These are phyloP conservation scores for Hirtodrosophila duncani DNA, from an alignment of 2,888 invertebrate genomes.

Conservation along the genomic window DNA sequence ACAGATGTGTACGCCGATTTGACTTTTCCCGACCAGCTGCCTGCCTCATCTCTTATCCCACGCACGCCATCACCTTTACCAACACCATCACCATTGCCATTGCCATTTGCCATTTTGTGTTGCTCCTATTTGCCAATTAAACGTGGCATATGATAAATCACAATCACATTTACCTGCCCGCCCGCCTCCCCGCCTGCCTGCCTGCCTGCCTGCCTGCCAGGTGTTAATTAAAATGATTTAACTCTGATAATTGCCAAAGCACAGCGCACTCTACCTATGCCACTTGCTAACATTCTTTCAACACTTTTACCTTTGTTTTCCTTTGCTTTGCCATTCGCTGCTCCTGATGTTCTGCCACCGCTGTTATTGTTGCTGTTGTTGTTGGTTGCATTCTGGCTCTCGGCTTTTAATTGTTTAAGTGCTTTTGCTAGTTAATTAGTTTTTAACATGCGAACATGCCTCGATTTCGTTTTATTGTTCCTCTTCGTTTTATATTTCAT, in stretches of 20 bases:
- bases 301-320: conserved; percentile 7
- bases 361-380: neutral
- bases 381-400: no score
- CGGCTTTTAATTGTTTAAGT: conserved; percentile 68
- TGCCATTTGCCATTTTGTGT: neutral
- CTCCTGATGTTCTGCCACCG: conserved; percentile 20
- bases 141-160: conserved; percentile 8
- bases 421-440: conserved; percentile 69
- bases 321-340: conserved; percentile 23
- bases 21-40: no score
- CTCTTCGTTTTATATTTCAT: conserved; percentile 19
- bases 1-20: no score
- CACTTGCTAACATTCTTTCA: conserved; percentile 9
- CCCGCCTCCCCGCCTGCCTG: no score
- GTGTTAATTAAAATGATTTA: conserved; percentile 74
- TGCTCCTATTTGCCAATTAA: conserved; percentile 3
- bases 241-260: conserved; percentile 59
- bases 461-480: conserved; percentile 15
- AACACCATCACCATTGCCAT: conserved; percentile 10
- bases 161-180: no score
- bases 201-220: conserved; percentile 15
- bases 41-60: no score
- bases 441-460: conserved; percentile 36
- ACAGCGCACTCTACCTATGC: no score
- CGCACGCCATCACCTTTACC: neutral